Evolutionary conservation across 2,113 vertebrate species (phyloP), one percentile per base, ranked within the genome.

Genomic region (Daubentonia madagascariensis): DNA sequence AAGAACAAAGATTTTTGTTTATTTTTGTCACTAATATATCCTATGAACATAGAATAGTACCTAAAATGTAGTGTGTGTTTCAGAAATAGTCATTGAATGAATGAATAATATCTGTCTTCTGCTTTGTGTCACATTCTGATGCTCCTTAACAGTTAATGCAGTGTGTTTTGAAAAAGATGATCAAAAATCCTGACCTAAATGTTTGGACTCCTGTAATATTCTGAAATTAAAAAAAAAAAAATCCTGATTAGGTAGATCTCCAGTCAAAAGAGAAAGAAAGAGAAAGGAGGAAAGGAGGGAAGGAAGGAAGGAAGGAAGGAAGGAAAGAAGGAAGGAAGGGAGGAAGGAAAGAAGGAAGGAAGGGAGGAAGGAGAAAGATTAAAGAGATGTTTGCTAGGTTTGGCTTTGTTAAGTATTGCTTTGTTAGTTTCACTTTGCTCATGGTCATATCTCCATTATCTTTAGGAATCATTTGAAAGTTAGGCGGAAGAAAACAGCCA

Each of bases 401-500:
- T 78, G 8, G 32, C 16, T 76, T 85, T 78, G 12, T 89, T 91
- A 75, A 76, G 40, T 45, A 32, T 23, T 75, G 8, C 2, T 79
- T 50, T 90, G 35, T 43, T 94, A 32, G 3, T 54, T 30, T 40
- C n/a, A 32, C 18, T 65, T 43, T 84, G 30, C 35, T 84, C 22
- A 84, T 22, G 9, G 14, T 75, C n/a, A 50, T 18, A 78, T 52
- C 0, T 65, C 17, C 16, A 37, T 35, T 50, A 45, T 78, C 73
- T 65, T 85, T 63, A 95, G 67, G 54, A 91, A 13, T 61, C 40
- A 70, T 85, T 48, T 88, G 23, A 91, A 89, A 79, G 12, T 48
- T 57, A 63, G 13, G 7, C 16, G 48, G 43, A 85, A 67, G 45
- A 87, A 5, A 81, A 32, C 1, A 30, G 3, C 18, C 3, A 59